A percentile compares a stretch with the other conserved stretches of the same genome.
Evolutionary conservation across 2,113 vertebrate genomes (phyloP).

Genomic region (Python bivittatus): DNA sequence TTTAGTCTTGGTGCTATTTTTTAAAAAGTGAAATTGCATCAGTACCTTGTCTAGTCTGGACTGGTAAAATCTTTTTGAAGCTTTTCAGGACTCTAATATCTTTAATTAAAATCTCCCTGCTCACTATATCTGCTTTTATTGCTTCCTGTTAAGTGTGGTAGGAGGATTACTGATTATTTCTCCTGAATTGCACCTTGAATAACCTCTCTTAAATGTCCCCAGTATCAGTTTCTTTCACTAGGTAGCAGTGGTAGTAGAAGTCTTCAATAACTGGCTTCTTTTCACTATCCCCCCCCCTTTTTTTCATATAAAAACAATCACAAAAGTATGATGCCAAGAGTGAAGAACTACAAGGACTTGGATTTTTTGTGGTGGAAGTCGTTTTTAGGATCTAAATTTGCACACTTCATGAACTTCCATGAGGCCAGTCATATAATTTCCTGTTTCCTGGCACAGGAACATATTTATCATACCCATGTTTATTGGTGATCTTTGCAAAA

Average conservation of each 20-base stretch:
- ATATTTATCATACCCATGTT: background rate
- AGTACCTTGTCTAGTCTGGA: background rate
- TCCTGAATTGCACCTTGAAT: background rate
- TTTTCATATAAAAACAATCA: background rate
- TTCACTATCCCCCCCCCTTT: background rate
- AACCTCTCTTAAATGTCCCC: background rate
- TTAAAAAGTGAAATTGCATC: background rate
- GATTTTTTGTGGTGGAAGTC: background rate
- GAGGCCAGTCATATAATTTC: background rate
- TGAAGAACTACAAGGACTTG: background rate
- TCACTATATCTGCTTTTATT: background rate
- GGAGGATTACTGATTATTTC: background rate
- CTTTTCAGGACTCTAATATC: background rate
- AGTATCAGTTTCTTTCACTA: background rate
- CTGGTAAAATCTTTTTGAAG: background rate
- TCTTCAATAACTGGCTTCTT: background rate
- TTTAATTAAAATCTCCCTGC: conserved; percentile 1
- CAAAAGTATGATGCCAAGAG: background rate
- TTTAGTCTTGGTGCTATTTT: background rate
- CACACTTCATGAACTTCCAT: background rate
- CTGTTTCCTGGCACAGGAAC: background rate
- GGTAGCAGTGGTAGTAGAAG: background rate
- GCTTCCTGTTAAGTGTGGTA: background rate
- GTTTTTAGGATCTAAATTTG: background rate
- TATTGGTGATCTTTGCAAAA: background rate